Percentiles rank a stretch among this genome's conserved stretches.
phyloP scores from a whole-genome alignment of 1,140 invertebrate species.

The Drosophila pachea region DNA sequence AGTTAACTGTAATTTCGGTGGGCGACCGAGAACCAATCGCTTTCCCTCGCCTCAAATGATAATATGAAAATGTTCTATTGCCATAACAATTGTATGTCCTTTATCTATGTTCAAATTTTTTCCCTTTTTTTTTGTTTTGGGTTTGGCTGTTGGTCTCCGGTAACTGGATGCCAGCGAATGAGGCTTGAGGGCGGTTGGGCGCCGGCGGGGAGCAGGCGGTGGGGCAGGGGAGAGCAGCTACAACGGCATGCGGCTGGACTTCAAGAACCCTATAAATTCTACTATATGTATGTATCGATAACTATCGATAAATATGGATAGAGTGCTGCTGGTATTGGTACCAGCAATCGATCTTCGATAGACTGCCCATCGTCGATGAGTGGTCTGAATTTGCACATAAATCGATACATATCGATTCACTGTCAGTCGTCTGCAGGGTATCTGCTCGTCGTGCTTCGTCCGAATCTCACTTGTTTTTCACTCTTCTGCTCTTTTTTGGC shows the following conservation, averaged over 20 bases:
- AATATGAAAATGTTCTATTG: conserved; percentile 8
- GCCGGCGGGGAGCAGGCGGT: not conserved
- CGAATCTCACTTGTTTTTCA: conserved; percentile 6
- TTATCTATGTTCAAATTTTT: not conserved
- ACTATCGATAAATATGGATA: not conserved
- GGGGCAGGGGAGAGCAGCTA: not conserved
- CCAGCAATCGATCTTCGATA: too few species aligned
- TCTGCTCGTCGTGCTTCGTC: not conserved
- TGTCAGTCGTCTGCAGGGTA: not conserved
- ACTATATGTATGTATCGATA: not conserved
- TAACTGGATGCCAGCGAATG: conserved; percentile 5
- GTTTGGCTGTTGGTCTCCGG: not conserved
- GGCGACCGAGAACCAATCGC: not conserved
- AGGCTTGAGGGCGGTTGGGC: not conserved
- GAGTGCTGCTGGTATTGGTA: too few species aligned
- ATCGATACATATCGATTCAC: not conserved
- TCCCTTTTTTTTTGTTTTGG: not conserved
- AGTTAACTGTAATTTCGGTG: not conserved
- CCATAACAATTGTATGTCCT: conserved; percentile 9
- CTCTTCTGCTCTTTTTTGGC: conserved; percentile 18
- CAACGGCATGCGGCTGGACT: not conserved
- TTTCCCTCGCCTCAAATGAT: conserved; percentile 7
- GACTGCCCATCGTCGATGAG: too few species aligned
- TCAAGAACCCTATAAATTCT: not conserved
- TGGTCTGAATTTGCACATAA: too few species aligned